These are phyloP conservation scores for Drosophila neoperkinsi DNA, from an alignment of 2,888 invertebrate species.

Conservation along the genomic window DNA sequence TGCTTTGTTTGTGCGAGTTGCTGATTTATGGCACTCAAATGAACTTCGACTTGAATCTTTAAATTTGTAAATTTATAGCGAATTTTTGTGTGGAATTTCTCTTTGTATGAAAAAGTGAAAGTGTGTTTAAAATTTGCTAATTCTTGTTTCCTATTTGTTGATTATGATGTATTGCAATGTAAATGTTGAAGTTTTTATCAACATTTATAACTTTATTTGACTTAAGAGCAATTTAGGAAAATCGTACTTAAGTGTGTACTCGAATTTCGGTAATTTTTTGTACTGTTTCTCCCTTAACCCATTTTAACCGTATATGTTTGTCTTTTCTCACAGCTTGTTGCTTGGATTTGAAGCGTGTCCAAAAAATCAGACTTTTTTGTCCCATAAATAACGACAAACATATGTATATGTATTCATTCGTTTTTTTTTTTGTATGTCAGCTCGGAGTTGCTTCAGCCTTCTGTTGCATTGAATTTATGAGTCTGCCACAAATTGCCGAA, in stretches of 20 bases:
- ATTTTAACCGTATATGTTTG: neutral
- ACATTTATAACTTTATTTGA: neutral
- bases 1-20: conserved; percentile 27
- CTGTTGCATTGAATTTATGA: conserved; percentile 52
- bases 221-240: neutral
- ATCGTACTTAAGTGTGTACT: neutral
- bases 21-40: conserved; percentile 77
- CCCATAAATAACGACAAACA: conserved; percentile 7
- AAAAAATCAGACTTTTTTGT: conserved; percentile 7
- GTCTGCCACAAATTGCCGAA: conserved; percentile 47
- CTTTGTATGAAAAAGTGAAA: neutral
- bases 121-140: neutral
- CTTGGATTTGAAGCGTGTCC: conserved; percentile 15
- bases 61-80: conserved; percentile 65
- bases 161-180: neutral
- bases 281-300: neutral
- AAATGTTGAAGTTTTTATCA: neutral
- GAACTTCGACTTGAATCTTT: conserved; percentile 72
- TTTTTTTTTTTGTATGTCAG: neutral
- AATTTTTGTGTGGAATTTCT: conserved; percentile 49
- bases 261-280: neutral
- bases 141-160: neutral
- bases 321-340: conserved; percentile 12
- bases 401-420: neutral
- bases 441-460: conserved; percentile 14